Base-by-base conservation (phyloP, 2,888 invertebrate genomes). In the Hyles lineata region DNA sequence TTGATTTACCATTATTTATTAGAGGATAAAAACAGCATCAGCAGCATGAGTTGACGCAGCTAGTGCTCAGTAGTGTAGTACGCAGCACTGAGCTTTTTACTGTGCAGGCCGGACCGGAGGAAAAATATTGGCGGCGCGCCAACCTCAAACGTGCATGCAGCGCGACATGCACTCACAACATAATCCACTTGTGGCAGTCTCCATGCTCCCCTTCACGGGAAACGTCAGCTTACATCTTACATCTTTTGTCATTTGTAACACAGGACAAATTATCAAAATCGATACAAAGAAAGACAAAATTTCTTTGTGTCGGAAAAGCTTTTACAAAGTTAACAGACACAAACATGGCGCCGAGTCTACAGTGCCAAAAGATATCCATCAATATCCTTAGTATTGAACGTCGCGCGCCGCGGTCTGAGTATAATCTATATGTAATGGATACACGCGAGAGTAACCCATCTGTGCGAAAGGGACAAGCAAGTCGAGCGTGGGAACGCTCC, bases 401-500 rank as follows among this genome's bases (percentile, higher is more conserved):
- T 67, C 23, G 6, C 67, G 23, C 50, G 50, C 50, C 67, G 43
- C 67, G 23, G 67, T 67, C 43, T 21, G 50, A 43, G 63, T 67
- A 67, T 32, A 63, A 63, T 43, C 43, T 67, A 50, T 50, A 67
- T 23, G 67, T 67, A 67, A 67, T 67, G 50, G 50, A 67, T 67
- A 67, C 62, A 62, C 50, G 67, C 67, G 50, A 67, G 67, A 67
- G 67, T 67, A 67, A 60, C 25, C 60, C 52, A 43, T 70, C 29
- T 21, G 72, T 69, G 69, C 76, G 80, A 84, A 77, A 79, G 85
- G 76, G 84, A 87, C 83, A 76, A 79, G 78, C 78, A 78, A 83
- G 75, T 80, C 78, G 83, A 86, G 85, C 91, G 91, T 91, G 91
- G 90, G 91, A 91, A 91, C 85, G 78, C 78, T 78, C 79, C 78